Conservation (phyloP, 2,888 invertebrate genomes). For the Papilio demoleus region DNA sequence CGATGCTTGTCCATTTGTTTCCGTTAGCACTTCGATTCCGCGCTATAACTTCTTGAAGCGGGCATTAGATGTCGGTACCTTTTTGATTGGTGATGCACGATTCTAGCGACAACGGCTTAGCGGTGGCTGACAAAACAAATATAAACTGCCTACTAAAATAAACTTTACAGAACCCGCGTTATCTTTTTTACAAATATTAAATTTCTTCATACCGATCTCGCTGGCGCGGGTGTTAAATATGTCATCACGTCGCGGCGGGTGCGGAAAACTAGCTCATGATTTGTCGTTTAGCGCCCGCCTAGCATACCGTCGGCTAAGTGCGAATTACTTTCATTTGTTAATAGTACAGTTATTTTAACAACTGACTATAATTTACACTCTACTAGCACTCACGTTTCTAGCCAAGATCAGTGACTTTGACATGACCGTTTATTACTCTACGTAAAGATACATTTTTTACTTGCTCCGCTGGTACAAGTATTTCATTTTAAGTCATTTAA, state of each 20-base stretch:
- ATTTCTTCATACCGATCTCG: slow-evolving; percentile 47
- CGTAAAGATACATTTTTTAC: not conserved
- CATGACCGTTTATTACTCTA: not conserved
- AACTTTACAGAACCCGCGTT: slow-evolving; percentile 49
- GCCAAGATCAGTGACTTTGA: not conserved
- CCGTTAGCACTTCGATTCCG: slow-evolving; percentile 72
- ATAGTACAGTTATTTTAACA: slow-evolving; percentile 21
- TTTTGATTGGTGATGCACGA: slow-evolving; percentile 75
- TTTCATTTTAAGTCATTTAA: not conserved
- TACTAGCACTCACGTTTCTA: not conserved
- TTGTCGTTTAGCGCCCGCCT: slow-evolving; percentile 53
- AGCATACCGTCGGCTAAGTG: slow-evolving; percentile 30
- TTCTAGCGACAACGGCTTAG: slow-evolving; percentile 53
- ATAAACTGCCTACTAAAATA: slow-evolving; percentile 48
- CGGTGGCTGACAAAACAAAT: slow-evolving; percentile 58
- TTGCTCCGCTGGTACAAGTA: not conserved
- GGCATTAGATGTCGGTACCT: slow-evolving; percentile 71
- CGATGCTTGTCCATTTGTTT: slow-evolving; percentile 76
- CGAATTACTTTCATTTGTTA: slow-evolving; percentile 39
- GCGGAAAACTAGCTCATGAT: slow-evolving; percentile 55
- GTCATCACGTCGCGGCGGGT: slow-evolving; percentile 55
- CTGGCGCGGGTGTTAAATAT: slow-evolving; percentile 55
- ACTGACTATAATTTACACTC: slow-evolving; percentile 8
- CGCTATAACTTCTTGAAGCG: slow-evolving; percentile 66
- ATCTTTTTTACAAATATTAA: slow-evolving; percentile 58